Evolutionary conservation across 2,113 vertebrate species (phyloP), one percentile per base, ranked within the genome.

Genomic region (Castor canadensis): DNA sequence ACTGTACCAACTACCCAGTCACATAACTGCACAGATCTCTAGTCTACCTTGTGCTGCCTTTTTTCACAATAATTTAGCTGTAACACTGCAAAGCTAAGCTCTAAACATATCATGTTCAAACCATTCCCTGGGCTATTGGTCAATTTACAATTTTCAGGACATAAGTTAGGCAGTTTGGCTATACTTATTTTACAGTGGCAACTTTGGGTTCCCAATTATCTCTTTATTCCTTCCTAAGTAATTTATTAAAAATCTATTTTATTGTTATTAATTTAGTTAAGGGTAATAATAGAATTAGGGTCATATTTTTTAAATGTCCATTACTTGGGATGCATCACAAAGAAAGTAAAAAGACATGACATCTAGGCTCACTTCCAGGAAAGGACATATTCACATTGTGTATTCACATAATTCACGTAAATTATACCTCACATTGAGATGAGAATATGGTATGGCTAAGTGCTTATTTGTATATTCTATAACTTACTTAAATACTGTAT

Each of bases 261-360:
- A 84, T 71, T 79, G 5, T 32, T 96, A 76, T 54, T 76, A 93
- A 64, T 52, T 90, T 73, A 91, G 56, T 91, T 84, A 75, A 66
- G 1, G 66, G 0, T 87, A 49, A 85, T 9, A 93, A 56, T 64
- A 35, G 45, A 73, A 91, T 24, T 26, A 64, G 28, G 20, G 9
- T 32, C 54, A 64, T 26, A 6, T 32, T 16, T 83, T 5, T 38
- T 56, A 32, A 95, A 73, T 64, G 40, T 89, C 26, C 30, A 5
- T 71, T 72, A 86, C 81, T 72, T 73, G 35, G 67, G 58, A 75
- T 75, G 17, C 11, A 52, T 28, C n/a, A 40, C 64, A 6, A 73
- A 47, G 72, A 73, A 67, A 10, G 45, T 85, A 79, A 58, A 82
- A 87, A 11, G 32, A 30, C 69, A 60, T 45, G n/a, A 11, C 52